phyloP scores from a whole-genome alignment of 2,888 invertebrate genomes.

The Cinara cedri region DNA sequence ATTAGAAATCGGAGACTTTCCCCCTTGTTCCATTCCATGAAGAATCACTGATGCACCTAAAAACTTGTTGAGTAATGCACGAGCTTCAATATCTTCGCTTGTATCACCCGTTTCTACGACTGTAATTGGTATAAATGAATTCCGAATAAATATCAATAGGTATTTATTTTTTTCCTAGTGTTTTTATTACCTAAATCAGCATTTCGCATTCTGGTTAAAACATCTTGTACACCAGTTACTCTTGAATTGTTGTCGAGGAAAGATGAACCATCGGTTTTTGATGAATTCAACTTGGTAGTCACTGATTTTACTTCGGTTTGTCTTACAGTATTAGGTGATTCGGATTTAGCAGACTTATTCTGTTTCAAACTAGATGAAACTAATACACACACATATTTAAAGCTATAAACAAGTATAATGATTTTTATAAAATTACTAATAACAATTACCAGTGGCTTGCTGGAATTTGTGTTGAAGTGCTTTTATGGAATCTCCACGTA shows the following conservation, averaged over 20 bases:
- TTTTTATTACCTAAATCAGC: constrained; percentile 70
- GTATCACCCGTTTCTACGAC: constrained; percentile 64
- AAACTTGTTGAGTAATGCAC: constrained; percentile 81
- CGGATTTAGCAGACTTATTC: constrained; percentile 41
- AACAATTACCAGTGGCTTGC: constrained; percentile 68
- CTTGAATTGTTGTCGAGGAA: constrained; percentile 76
- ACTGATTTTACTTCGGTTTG: constrained; percentile 35
- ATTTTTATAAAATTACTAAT: background rate
- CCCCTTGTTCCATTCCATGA: constrained; percentile 73
- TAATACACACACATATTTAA: constrained; percentile 46
- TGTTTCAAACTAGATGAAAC: constrained; percentile 60
- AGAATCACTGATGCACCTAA: constrained; percentile 81
- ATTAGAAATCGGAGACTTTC: constrained; percentile 60
- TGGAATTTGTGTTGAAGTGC: constrained; percentile 81
- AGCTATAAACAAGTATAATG: background rate
- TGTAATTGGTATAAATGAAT: background rate
- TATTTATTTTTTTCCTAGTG: background rate
- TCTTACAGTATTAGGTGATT: constrained; percentile 7
- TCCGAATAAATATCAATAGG: background rate
- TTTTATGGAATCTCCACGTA: constrained; percentile 72
- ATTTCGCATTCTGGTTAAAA: constrained; percentile 78
- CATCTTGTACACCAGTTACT: constrained; percentile 77
- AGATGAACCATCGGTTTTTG: constrained; percentile 63
- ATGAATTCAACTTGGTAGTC: constrained; percentile 35
- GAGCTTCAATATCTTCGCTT: constrained; percentile 74